phyloP scores from a whole-genome alignment of 2,888 invertebrate species.

The Syrphus vitripennis region DNA sequence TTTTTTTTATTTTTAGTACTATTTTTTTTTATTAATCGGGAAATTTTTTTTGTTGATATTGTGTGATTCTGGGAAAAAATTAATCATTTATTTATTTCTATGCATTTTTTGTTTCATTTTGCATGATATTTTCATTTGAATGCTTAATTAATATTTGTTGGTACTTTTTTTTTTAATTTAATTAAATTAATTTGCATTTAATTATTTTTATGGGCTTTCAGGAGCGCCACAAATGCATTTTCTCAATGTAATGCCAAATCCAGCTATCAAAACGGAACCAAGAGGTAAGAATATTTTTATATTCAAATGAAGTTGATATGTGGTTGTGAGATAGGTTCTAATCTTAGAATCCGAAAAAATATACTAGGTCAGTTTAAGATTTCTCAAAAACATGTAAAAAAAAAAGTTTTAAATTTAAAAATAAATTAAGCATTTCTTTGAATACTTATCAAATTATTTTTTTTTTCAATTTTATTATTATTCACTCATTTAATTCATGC shows the following conservation, averaged over 20 bases:
- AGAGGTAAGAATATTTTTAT: conserved; percentile 75
- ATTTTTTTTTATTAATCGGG: neutral
- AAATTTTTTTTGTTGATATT: neutral
- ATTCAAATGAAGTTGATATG: no score
- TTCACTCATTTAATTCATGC: no score
- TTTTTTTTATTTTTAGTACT: neutral
- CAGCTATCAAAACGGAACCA: conserved; percentile 80
- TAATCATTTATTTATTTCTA: neutral
- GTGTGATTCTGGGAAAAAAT: neutral
- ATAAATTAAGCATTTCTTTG: no score
- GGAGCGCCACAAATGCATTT: conserved; percentile 73
- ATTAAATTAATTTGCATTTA: conserved; percentile 5
- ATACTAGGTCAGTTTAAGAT: no score
- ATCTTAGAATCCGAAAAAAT: no score
- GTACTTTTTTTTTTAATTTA: conserved; percentile 19
- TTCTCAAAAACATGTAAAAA: no score
- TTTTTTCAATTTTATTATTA: no score
- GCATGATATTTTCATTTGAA: conserved; percentile 37
- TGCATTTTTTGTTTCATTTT: conserved; percentile 22
- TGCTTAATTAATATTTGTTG: neutral
- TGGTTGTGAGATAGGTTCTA: no score
- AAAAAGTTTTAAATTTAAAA: no score
- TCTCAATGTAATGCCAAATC: conserved; percentile 77
- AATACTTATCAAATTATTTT: no score
- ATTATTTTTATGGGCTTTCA: conserved; percentile 30